A percentile compares a stretch with the other conserved stretches of the same genome.
These are phyloP conservation scores for Bubalus kerabau DNA, from an alignment of 2,113 vertebrate species.

Conservation along the genomic window DNA sequence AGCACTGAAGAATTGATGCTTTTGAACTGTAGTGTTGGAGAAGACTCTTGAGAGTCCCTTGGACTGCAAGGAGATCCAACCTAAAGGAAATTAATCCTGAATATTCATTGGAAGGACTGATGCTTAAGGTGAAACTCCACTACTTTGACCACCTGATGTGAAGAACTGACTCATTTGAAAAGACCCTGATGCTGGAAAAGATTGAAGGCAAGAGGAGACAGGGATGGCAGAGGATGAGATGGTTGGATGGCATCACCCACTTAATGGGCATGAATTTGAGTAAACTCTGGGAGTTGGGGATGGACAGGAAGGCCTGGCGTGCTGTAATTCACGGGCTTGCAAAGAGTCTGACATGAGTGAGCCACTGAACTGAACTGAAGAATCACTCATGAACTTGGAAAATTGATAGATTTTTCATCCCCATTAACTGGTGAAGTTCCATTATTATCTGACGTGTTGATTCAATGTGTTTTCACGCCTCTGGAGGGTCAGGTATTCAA, in stretches of 20 bases:
- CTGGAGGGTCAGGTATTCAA: not conserved
- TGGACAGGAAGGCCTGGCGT: not conserved
- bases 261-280: not conserved
- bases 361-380: not conserved
- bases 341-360: not conserved
- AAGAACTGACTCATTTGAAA: not conserved
- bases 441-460: not conserved
- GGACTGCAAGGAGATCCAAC: not conserved
- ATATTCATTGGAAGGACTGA: not conserved
- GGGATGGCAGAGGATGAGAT: not conserved
- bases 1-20: rapidly evolving
- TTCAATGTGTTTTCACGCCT: not conserved
- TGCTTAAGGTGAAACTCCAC: not conserved
- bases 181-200: not conserved
- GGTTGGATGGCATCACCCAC: not conserved
- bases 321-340: not conserved
- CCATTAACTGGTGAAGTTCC: not conserved
- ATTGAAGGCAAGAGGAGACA: not conserved
- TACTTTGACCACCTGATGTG: not conserved
- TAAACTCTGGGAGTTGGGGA: not conserved
- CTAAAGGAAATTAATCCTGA: not conserved
- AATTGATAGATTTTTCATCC: not conserved
- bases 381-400: not conserved
- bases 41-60: not conserved
- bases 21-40: not conserved